Percentiles rank a stretch among this genome's conserved stretches.
Conservation (phyloP, 2,797 vertebrate genomes). For the Botia almorhae region DNA sequence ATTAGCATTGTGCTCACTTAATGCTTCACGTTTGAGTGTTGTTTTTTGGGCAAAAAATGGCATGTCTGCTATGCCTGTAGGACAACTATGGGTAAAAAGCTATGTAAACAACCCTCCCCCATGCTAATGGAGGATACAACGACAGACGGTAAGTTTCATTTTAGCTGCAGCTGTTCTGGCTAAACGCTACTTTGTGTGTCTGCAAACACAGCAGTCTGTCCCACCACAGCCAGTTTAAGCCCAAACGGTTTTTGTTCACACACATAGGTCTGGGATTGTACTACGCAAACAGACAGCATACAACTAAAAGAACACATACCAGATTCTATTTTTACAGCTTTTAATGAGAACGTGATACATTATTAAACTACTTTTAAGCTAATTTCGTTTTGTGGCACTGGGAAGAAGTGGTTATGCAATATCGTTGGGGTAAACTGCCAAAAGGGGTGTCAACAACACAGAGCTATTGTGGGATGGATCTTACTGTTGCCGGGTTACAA, state of each 20-base stretch:
- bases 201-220: constrained; percentile 20
- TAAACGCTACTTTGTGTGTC: constrained; percentile 16
- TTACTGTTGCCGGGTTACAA: constrained; percentile 81
- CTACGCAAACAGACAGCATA: neutral
- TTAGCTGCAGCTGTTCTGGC: constrained; percentile 35
- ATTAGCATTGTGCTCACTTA: neutral
- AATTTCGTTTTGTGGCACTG: constrained; percentile 64
- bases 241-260: constrained; percentile 26
- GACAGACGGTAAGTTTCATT: constrained; percentile 44
- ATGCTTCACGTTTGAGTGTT: neutral
- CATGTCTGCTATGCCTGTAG: constrained; percentile 24
- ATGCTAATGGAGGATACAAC: constrained; percentile 19
- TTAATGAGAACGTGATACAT: neutral
- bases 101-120: constrained; percentile 38
- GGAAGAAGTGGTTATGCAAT: constrained; percentile 70
- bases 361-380: constrained; percentile 28
- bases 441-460: constrained; percentile 77
- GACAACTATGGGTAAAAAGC: neutral
- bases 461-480: constrained; percentile 72
- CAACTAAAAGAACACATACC: neutral
- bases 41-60: constrained; percentile 17
- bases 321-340: neutral
- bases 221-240: neutral
- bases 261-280: too few species aligned
- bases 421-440: constrained; percentile 70